Conservation (phyloP, 2,797 vertebrate genomes). For the Hyperoplus lanceolatus region DNA sequence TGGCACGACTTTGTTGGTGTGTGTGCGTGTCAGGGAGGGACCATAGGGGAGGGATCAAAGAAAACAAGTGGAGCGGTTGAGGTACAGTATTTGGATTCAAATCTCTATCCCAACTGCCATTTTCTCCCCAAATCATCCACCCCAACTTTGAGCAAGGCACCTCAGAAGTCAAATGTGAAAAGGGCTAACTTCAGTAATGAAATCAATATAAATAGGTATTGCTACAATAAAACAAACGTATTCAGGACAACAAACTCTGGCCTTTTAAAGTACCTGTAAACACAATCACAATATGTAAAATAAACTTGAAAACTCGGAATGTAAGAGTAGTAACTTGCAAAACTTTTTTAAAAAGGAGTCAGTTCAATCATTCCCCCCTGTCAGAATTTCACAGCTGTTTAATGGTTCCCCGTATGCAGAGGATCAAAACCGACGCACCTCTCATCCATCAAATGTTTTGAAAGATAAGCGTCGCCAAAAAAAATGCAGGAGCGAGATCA, state of each 20-base stretch:
- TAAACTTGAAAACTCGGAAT: constrained; percentile 18
- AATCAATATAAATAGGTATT: constrained; percentile 20
- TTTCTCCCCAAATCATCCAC: too few relatives aligned
- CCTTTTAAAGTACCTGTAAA: constrained; percentile 2
- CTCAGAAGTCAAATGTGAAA: constrained; percentile 10
- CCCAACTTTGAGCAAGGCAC: background rate
- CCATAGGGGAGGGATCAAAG: too few relatives aligned
- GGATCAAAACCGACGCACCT: constrained; percentile 30
- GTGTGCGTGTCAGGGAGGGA: too few relatives aligned
- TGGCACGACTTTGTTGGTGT: too few relatives aligned
- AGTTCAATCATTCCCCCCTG: constrained; percentile 12
- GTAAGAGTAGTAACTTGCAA: constrained; percentile 16
- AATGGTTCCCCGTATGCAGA: constrained; percentile 22
- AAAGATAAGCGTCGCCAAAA: constrained; percentile 13
- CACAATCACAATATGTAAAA: constrained; percentile 12
- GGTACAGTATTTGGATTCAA: too few relatives aligned
- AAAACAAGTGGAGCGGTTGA: too few relatives aligned
- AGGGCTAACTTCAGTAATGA: background rate
- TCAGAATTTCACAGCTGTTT: constrained; percentile 20
- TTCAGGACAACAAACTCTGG: background rate
- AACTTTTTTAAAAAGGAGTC: constrained; percentile 31
- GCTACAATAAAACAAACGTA: background rate
- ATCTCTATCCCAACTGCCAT: too few relatives aligned
- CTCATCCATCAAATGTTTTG: constrained; percentile 28
- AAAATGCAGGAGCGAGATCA: background rate